Evolutionary conservation across 2,888 invertebrate genomes (phyloP).

Genomic region (Lithophane leautieri): DNA sequence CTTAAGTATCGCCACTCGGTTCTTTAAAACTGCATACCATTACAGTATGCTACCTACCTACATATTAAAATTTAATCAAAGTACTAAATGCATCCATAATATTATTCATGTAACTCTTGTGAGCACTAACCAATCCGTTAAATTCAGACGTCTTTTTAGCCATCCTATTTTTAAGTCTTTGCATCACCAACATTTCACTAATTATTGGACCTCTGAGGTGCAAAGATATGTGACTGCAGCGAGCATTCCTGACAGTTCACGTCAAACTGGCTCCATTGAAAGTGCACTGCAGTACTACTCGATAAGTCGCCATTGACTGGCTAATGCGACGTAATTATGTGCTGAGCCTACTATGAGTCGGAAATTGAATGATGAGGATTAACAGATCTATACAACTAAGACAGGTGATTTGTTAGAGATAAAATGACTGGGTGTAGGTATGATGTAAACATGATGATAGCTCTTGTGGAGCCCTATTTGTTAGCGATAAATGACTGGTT

Average conservation of each 20-base stretch:
- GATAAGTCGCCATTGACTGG: slow-evolving; percentile 18
- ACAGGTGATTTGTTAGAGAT: background rate
- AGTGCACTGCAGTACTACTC: background rate
- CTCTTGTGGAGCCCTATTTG: background rate
- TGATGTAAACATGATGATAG: background rate
- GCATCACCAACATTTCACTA: background rate
- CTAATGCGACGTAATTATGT: slow-evolving; percentile 22
- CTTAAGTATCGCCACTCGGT: background rate
- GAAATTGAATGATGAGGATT: background rate
- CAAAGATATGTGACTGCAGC: slow-evolving; percentile 1
- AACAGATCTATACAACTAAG: background rate
- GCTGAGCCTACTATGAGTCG: background rate
- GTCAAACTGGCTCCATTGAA: slow-evolving; percentile 11
- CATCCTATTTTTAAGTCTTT: background rate
- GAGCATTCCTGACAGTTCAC: slow-evolving; percentile 1
- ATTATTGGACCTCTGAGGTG: background rate
- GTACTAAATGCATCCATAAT: background rate
- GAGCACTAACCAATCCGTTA: no score
- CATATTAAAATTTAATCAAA: no score
- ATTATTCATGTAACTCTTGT: background rate
- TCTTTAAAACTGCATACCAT: background rate
- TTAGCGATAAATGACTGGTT: background rate
- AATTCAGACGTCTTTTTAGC: no score
- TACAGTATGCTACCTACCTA: background rate
- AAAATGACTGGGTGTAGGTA: background rate